Conservation (phyloP, 2,113 vertebrate species). For the Python bivittatus region DNA sequence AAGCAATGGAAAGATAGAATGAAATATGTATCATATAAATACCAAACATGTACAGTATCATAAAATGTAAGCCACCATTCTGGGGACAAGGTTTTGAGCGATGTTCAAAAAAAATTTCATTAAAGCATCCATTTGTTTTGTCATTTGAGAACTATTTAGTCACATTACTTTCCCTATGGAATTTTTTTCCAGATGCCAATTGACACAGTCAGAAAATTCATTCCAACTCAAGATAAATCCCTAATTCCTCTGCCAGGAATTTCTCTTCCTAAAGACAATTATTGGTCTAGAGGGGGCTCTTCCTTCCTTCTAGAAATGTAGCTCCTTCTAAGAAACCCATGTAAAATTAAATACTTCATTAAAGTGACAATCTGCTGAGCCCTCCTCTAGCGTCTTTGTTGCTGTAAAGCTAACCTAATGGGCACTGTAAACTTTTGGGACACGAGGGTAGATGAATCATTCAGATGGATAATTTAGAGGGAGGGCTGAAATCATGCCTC, state of each 20-base stretch:
- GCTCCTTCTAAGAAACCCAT: constrained; percentile 56
- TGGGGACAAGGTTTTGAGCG: constrained; percentile 59
- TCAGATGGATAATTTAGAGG: constrained; percentile 18
- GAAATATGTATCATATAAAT: constrained; percentile 28
- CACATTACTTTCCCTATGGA: constrained; percentile 58
- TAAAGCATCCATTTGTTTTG: constrained; percentile 68
- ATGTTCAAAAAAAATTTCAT: constrained; percentile 65
- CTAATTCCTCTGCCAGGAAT: constrained; percentile 56
- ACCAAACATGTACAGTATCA: constrained; percentile 37
- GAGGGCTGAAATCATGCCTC: background rate
- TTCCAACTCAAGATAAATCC: constrained; percentile 63
- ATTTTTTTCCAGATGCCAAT: constrained; percentile 59
- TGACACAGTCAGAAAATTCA: constrained; percentile 64
- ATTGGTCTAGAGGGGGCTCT: constrained; percentile 57
- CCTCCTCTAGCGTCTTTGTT: constrained; percentile 55
- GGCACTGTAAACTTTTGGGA: constrained; percentile 36
- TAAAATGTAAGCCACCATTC: constrained; percentile 50
- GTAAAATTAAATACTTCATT: constrained; percentile 63
- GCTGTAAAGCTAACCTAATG: constrained; percentile 39
- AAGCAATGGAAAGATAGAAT: constrained; percentile 36
- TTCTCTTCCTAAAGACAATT: constrained; percentile 61
- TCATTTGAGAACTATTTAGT: constrained; percentile 68
- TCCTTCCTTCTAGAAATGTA: constrained; percentile 60
- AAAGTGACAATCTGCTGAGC: constrained; percentile 51
- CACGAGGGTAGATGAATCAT: constrained; percentile 17